phyloP scores from a whole-genome alignment of 2,113 vertebrate genomes.

The Urocolius indicus region DNA sequence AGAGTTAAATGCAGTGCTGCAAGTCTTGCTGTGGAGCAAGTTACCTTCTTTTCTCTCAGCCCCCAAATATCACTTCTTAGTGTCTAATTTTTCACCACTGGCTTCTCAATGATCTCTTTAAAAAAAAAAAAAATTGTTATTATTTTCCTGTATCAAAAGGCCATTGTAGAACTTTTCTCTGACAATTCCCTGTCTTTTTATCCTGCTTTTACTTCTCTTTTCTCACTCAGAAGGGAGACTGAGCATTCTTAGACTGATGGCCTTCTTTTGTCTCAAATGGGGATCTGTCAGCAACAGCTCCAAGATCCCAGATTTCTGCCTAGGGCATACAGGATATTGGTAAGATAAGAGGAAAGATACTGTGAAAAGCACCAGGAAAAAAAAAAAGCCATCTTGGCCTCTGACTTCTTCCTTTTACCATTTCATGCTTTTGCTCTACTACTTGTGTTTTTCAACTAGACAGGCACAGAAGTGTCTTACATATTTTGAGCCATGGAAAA shows the following conservation, averaged over 20 bases:
- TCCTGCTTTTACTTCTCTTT: not conserved
- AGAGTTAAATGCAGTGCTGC: not conserved
- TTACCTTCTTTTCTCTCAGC: not conserved
- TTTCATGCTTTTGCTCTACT: not conserved
- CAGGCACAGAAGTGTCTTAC: fast-evolving
- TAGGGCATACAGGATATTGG: not conserved
- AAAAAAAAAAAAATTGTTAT: too few relatives aligned
- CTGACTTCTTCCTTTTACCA: not conserved
- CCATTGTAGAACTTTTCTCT: not conserved
- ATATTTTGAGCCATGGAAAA: not conserved
- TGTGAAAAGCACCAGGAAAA: not conserved
- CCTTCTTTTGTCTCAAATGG: not conserved
- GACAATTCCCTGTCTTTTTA: not conserved
- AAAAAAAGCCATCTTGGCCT: not conserved
- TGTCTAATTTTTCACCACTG: not conserved
- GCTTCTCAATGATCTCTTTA: not conserved
- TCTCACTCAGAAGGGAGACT: not conserved
- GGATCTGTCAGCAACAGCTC: not conserved
- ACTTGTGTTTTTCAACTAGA: not conserved
- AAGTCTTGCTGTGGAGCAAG: not conserved
- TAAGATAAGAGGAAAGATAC: not conserved
- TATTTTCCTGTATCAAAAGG: not conserved
- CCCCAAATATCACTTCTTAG: not conserved
- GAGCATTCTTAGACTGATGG: not conserved
- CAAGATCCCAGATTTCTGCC: not conserved